Conservation (phyloP, 2,797 vertebrate genomes). For the Sebastes goodei region DNA sequence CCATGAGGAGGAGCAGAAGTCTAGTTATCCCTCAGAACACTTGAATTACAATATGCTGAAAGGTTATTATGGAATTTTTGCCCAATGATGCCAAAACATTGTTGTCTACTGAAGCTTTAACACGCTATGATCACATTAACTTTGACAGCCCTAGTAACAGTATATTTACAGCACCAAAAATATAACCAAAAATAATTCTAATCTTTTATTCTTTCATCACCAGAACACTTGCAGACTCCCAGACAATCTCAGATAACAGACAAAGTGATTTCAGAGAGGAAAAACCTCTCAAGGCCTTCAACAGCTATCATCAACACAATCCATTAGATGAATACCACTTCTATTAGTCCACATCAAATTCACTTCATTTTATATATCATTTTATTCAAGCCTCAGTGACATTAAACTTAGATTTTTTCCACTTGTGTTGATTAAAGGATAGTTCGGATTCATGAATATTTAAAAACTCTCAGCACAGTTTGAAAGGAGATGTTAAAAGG, state of each 20-base stretch:
- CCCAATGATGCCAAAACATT: background rate
- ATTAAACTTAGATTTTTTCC: background rate
- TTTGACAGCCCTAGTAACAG: background rate
- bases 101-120: background rate
- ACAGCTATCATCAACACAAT: background rate
- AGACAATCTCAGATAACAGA: background rate
- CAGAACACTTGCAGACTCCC: background rate
- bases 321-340: background rate
- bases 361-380: background rate
- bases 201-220: background rate
- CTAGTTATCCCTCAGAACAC: too few relatives aligned
- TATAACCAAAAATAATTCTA: background rate
- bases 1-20: too few relatives aligned
- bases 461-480: constrained; percentile 2
- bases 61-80: too few relatives aligned
- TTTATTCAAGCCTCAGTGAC: background rate
- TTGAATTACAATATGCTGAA: too few relatives aligned
- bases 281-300: background rate
- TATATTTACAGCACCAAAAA: background rate
- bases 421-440: constrained; percentile 20
- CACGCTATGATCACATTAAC: background rate
- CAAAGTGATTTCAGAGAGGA: background rate
- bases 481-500: background rate
- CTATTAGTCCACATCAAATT: background rate
- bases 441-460: background rate